These are phyloP conservation scores for Sceloporus undulatus DNA, from an alignment of 2,113 vertebrate genomes.

Conservation along the genomic window DNA sequence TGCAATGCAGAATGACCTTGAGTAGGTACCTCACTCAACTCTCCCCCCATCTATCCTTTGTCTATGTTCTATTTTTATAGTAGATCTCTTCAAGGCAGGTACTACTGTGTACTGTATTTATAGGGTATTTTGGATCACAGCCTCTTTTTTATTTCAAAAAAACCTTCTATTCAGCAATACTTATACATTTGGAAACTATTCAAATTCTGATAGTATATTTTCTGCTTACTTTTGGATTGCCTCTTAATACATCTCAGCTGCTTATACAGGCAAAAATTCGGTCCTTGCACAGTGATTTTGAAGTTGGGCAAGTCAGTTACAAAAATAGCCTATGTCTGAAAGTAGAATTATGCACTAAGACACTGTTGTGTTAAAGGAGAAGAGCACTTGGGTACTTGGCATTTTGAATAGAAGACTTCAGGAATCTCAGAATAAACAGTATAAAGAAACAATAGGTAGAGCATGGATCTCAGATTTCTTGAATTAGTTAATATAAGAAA, in stretches of 20 bases:
- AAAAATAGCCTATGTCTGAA: background rate
- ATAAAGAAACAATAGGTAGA: background rate
- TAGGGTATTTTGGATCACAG: background rate
- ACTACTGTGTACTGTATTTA: background rate
- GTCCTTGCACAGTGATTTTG: background rate
- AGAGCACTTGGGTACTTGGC: background rate
- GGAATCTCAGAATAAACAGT: too few relatives aligned
- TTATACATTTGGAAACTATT: background rate
- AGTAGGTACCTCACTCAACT: background rate
- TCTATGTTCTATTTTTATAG: constrained; percentile 15
- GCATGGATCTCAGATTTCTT: background rate
- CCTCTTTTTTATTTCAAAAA: background rate
- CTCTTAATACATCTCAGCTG: background rate
- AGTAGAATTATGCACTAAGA: background rate
- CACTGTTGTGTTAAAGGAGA: background rate
- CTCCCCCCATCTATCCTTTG: background rate
- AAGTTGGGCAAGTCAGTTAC: background rate
- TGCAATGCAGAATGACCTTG: constrained; percentile 13
- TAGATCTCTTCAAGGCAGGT: background rate
- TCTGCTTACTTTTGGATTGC: background rate
- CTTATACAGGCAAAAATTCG: background rate
- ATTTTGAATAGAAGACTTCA: background rate
- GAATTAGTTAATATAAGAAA: too few relatives aligned
- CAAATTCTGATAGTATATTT: background rate
- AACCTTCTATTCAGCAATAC: background rate